These are phyloP conservation scores for Montipora capitata DNA, from an alignment of 92 coral and sea anemone genomes.

Conservation along the genomic window DNA sequence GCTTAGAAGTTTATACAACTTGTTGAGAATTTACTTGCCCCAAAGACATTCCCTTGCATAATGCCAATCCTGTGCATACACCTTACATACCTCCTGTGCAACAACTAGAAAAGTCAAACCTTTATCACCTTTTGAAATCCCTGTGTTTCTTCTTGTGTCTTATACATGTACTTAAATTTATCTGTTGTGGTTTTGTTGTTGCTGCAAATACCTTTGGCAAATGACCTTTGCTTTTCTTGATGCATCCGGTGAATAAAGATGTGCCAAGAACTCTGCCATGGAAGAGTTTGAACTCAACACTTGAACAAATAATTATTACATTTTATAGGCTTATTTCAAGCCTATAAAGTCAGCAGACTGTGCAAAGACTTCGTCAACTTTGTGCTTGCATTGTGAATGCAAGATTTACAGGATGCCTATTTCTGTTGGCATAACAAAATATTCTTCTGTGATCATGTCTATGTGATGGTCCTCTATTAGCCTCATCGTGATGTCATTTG, in stretches of 20 bases:
- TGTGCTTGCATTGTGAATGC: neutral
- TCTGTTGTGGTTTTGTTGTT: neutral
- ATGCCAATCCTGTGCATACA: neutral
- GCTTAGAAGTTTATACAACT: neutral
- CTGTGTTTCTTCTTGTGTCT: neutral
- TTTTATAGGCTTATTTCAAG: neutral
- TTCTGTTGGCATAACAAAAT: too few relatives aligned
- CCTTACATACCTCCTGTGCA: neutral
- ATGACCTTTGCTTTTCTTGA: neutral
- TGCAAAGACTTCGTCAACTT: neutral
- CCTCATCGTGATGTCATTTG: too few relatives aligned
- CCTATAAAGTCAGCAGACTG: neutral
- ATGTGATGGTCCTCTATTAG: too few relatives aligned
- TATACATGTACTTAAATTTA: neutral
- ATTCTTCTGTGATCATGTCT: too few relatives aligned
- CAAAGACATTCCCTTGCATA: neutral
- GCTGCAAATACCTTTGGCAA: neutral
- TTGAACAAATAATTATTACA: neutral
- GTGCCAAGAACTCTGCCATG: neutral
- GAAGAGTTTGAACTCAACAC: slow-evolving; percentile 49
- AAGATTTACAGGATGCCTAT: neutral
- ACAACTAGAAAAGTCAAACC: neutral
- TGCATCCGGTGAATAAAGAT: neutral
- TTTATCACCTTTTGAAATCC: neutral
- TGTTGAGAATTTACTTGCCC: too few relatives aligned